A percentile compares a stretch with the other conserved stretches of the same genome.
Conservation (phyloP, 2,113 vertebrate genomes). For the Syngnathus typhle region DNA sequence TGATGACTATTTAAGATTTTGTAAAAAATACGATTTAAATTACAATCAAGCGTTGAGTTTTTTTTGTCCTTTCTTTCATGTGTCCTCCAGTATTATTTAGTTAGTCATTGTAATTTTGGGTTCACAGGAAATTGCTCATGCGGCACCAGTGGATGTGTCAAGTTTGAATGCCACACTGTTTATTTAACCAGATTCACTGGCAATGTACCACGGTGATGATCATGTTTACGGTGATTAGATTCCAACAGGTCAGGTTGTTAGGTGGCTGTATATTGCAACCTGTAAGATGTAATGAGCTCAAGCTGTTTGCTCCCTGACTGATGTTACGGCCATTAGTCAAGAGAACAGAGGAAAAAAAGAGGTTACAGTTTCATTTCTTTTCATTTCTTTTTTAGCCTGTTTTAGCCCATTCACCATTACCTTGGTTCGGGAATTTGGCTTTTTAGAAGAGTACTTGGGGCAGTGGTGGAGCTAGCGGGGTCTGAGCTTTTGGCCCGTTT, state of each 20-base stretch:
- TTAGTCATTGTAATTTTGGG: constrained; percentile 38
- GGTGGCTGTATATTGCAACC: constrained; percentile 33
- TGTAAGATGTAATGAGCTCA: constrained; percentile 30
- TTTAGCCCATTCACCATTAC: constrained; percentile 11
- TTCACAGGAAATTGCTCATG: constrained; percentile 49
- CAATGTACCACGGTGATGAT: constrained; percentile 25
- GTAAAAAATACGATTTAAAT: constrained; percentile 28
- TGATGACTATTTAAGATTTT: constrained; percentile 27
- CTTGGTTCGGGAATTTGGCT: constrained; percentile 11
- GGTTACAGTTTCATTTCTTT: constrained; percentile 14
- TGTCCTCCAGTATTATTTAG: constrained; percentile 8
- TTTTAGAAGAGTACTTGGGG: constrained; percentile 19
- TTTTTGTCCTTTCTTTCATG: constrained; percentile 11
- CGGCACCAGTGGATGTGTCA: constrained; percentile 38
- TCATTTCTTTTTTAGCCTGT: constrained; percentile 26
- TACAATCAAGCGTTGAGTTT: constrained; percentile 17
- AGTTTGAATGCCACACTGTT: constrained; percentile 46
- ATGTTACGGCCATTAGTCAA: constrained; percentile 8
- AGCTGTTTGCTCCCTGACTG: constrained; percentile 30
- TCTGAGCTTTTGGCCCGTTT: too few species aligned
- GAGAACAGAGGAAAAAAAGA: background rate
- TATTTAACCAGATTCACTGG: constrained; percentile 41
- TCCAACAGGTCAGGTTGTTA: constrained; percentile 41
- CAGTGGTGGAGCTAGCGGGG: too few species aligned
- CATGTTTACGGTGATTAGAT: constrained; percentile 48